These are phyloP conservation scores for Columba janthina DNA, from an alignment of 2,113 vertebrate genomes.

Conservation along the genomic window DNA sequence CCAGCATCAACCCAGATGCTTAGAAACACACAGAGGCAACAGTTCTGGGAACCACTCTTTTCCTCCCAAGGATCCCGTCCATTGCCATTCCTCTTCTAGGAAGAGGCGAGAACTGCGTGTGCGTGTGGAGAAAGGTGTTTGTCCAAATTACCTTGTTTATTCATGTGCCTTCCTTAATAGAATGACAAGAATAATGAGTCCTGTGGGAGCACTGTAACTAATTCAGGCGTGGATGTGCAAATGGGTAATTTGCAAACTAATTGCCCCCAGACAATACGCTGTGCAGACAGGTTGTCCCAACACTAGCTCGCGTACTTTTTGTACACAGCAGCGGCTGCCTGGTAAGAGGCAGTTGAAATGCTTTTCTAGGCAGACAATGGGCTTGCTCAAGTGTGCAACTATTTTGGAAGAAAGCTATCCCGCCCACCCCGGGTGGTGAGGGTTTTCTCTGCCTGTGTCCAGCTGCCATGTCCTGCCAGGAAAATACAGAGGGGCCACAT, in stretches of 20 bases:
- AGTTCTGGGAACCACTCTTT: background rate
- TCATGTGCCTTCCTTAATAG: slow-evolving; percentile 51
- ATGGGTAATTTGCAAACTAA: slow-evolving; percentile 77
- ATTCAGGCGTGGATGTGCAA: slow-evolving; percentile 62
- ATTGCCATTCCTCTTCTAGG: background rate
- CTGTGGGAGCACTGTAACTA: slow-evolving; percentile 21
- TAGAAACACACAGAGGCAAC: background rate
- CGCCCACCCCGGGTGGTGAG: slow-evolving; percentile 77
- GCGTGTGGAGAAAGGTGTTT: background rate
- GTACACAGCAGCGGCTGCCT: slow-evolving; percentile 73
- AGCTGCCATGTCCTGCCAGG: slow-evolving; percentile 71
- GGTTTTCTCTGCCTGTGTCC: slow-evolving; percentile 72
- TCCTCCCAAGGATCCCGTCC: background rate
- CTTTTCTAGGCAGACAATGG: slow-evolving; percentile 78
- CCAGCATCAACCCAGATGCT: background rate
- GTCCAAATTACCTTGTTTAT: slow-evolving; percentile 60
- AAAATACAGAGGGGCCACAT: slow-evolving; percentile 77
- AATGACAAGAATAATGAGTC: slow-evolving; percentile 10
- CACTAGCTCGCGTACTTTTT: slow-evolving; percentile 10
- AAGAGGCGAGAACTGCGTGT: background rate
- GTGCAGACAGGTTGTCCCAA: slow-evolving; percentile 68
- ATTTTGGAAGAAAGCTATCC: slow-evolving; percentile 71
- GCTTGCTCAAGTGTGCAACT: slow-evolving; percentile 80
- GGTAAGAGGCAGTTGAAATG: slow-evolving; percentile 81
- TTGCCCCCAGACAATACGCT: slow-evolving; percentile 67